A percentile compares a stretch with the other conserved stretches of the same genome.
Evolutionary conservation across 2,797 vertebrate species (phyloP).

Genomic region (Myiotriccus ornatus): DNA sequence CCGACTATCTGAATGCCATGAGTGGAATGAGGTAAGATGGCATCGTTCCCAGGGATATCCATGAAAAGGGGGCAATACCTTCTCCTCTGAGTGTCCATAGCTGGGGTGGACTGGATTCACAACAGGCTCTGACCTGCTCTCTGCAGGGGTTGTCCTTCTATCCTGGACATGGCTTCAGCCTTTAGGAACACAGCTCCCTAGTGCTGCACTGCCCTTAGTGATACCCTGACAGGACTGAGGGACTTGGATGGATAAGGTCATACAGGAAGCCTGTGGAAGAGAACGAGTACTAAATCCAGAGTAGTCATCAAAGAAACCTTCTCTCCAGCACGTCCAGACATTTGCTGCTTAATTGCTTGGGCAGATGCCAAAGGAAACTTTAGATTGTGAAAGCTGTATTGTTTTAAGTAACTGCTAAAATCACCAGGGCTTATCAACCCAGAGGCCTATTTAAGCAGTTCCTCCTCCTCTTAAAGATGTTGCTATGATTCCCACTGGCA

Average conservation of each 20-base stretch:
- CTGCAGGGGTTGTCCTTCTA: neutral
- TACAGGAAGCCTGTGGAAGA: neutral
- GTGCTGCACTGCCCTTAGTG: neutral
- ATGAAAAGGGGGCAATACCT: neutral
- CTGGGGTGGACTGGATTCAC: neutral
- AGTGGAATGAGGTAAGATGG: constrained; percentile 33
- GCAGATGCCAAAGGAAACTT: neutral
- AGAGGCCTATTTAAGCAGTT: neutral
- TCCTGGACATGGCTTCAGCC: neutral
- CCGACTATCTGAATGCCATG: neutral
- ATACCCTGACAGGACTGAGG: neutral
- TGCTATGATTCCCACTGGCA: neutral
- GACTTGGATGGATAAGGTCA: neutral
- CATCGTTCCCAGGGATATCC: neutral
- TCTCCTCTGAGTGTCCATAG: neutral
- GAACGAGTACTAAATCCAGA: neutral
- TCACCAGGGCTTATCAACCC: neutral
- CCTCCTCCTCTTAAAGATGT: neutral
- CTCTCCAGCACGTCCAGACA: neutral
- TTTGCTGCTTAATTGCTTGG: neutral
- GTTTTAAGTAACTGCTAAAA: neutral
- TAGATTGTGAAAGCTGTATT: neutral
- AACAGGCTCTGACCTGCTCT: neutral
- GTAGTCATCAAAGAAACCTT: neutral
- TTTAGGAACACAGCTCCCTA: neutral